Conservation (phyloP, 2,888 invertebrate genomes). For the Euplagia quadripunctaria region DNA sequence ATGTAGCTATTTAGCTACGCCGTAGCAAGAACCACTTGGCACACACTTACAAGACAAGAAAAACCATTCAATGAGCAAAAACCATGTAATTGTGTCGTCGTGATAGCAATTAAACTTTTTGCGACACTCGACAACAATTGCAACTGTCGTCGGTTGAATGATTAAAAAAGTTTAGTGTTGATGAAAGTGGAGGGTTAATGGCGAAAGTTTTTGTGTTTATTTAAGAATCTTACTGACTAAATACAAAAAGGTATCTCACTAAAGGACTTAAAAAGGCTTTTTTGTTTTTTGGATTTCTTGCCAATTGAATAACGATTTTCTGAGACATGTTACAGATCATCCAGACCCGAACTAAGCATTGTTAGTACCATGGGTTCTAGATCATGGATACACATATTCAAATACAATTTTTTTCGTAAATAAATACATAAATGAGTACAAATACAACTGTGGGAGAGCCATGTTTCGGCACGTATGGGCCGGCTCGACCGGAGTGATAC, state of each 20-base stretch:
- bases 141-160: constrained; percentile 49
- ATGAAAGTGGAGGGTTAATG: constrained; percentile 47
- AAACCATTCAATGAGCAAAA: constrained; percentile 55
- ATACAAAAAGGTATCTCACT: background rate
- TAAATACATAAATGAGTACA: too few relatives aligned
- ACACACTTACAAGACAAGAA: constrained; percentile 9
- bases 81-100: constrained; percentile 67
- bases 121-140: constrained; percentile 51
- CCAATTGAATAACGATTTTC: too few relatives aligned
- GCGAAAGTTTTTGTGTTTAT: background rate
- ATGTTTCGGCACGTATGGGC: too few relatives aligned
- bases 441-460: too few relatives aligned
- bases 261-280: background rate
- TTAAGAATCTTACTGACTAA: background rate
- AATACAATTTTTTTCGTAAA: too few relatives aligned
- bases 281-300: background rate
- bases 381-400: too few relatives aligned
- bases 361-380: too few relatives aligned
- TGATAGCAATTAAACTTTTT: constrained; percentile 75
- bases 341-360: too few relatives aligned
- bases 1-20: background rate
- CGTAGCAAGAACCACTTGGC: constrained; percentile 1
- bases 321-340: too few relatives aligned
- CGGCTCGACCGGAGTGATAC: too few relatives aligned
- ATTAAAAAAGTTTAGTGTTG: constrained; percentile 61